Evolutionary conservation across 2,888 invertebrate genomes (phyloP).

Genomic region (Tenthredo mesomela): DNA sequence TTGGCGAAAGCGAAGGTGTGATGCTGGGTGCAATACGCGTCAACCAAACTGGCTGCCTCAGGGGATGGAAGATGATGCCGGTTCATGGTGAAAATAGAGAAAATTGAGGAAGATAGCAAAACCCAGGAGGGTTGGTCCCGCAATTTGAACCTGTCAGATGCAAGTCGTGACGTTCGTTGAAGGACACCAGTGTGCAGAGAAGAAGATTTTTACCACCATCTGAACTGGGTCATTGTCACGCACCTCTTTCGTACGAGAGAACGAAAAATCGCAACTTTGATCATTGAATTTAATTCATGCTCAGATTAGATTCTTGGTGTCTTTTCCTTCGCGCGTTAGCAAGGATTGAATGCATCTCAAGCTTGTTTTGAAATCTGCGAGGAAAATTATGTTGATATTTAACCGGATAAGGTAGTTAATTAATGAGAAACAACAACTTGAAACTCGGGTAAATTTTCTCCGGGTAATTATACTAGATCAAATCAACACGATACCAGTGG

Average conservation of each 20-base stretch:
- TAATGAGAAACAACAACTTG: conserved; percentile 30
- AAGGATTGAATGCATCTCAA: not conserved
- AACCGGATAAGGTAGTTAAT: not conserved
- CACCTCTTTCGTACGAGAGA: not conserved
- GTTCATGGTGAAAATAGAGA: conserved; percentile 28
- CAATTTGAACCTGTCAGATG: conserved; percentile 51
- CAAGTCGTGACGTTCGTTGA: conserved; percentile 25
- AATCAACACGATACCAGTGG: conserved; percentile 21
- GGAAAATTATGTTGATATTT: not conserved
- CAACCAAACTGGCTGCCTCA: conserved; percentile 22
- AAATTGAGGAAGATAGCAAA: conserved; percentile 23
- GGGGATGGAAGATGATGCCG: conserved; percentile 5
- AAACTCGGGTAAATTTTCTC: not conserved
- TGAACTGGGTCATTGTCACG: conserved; percentile 25
- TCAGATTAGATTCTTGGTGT: not conserved
- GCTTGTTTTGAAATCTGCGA: not conserved
- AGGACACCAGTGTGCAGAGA: not conserved
- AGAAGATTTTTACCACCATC: not conserved
- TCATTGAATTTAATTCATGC: not conserved
- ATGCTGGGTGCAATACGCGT: conserved; percentile 12
- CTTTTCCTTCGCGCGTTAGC: not conserved
- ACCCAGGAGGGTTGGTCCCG: conserved; percentile 22
- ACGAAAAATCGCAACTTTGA: not conserved
- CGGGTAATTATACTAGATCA: conserved; percentile 2
- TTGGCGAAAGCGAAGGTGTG: not conserved